These are phyloP conservation scores for Lutjanus argentimaculatus DNA, from an alignment of 2,797 vertebrate species.

Conservation along the genomic window DNA sequence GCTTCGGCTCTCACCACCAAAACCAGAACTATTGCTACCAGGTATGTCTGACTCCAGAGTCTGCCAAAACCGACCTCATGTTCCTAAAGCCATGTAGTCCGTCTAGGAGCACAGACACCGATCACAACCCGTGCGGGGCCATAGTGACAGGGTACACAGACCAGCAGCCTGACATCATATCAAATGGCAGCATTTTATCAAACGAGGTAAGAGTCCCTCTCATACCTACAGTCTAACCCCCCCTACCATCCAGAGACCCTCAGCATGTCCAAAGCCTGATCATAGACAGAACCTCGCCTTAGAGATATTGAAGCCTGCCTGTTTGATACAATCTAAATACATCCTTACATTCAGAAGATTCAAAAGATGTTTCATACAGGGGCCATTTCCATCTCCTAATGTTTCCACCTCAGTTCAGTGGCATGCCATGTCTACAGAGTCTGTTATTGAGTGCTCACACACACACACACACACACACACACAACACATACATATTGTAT, in stretches of 20 bases:
- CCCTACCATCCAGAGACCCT: slow-evolving; percentile 10
- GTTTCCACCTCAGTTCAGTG: not conserved
- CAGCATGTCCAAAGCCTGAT: slow-evolving; percentile 49
- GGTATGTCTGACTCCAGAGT: slow-evolving; percentile 98
- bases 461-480: not conserved
- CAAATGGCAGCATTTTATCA: slow-evolving; percentile 97
- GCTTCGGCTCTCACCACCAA: slow-evolving; percentile 93
- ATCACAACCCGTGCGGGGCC: slow-evolving; percentile 95
- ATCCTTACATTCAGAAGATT: not conserved
- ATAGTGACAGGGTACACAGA: slow-evolving; percentile 94
- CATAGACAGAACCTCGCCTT: not conserved
- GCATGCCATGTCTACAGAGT: slow-evolving; percentile 12
- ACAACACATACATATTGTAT: not conserved
- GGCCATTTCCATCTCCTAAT: slow-evolving; percentile 12
- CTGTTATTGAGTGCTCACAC: not conserved
- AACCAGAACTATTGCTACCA: slow-evolving; percentile 99
- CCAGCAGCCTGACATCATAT: slow-evolving; percentile 98
- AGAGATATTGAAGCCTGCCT: slow-evolving; percentile 24
- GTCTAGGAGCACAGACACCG: slow-evolving; percentile 92
- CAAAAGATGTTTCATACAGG: not conserved
- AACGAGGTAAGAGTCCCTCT: slow-evolving; percentile 91
- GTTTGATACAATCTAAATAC: slow-evolving; percentile 4
- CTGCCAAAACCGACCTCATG: slow-evolving; percentile 98
- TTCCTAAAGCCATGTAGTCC: slow-evolving; percentile 98
- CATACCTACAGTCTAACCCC: slow-evolving; percentile 36